Evolutionary conservation across 2,888 invertebrate species (phyloP).

Genomic region (Mythimna pallens): DNA sequence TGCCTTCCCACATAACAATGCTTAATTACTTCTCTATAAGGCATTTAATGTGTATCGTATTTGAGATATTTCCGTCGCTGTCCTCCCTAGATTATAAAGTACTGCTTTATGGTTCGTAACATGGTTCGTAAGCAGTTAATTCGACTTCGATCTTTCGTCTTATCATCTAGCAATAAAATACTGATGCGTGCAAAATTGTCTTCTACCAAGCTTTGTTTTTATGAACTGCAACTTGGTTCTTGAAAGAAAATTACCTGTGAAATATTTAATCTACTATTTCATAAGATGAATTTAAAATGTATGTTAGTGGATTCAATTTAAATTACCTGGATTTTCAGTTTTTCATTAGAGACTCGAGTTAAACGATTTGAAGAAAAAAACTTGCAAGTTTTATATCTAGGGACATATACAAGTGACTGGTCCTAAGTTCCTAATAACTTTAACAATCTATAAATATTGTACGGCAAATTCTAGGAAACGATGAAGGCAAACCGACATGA

Average conservation of each 20-base stretch:
- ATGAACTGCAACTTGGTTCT: neutral
- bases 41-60: constrained; percentile 40
- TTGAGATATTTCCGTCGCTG: constrained; percentile 48
- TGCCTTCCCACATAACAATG: constrained; percentile 33
- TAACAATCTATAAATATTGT: constrained; percentile 32
- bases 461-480: constrained; percentile 45
- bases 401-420: neutral
- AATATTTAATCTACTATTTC: neutral
- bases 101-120: constrained; percentile 28
- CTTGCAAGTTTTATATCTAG: neutral
- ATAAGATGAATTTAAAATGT: neutral
- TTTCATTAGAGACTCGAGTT: neutral
- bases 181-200: constrained; percentile 38
- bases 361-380: neutral
- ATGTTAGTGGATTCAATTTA: neutral
- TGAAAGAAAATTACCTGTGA: constrained; percentile 1
- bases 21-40: constrained; percentile 44
- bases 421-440: constrained; percentile 22
- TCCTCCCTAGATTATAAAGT: constrained; percentile 36
- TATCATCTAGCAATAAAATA: constrained; percentile 33
- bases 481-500: constrained; percentile 37
- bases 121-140: constrained; percentile 37
- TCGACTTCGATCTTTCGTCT: constrained; percentile 37
- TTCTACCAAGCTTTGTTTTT: constrained; percentile 22
- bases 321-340: neutral